Percentiles rank a stretch among this genome's conserved stretches.
Conservation (phyloP, 2,888 invertebrate species). For the Polietes domitor region DNA sequence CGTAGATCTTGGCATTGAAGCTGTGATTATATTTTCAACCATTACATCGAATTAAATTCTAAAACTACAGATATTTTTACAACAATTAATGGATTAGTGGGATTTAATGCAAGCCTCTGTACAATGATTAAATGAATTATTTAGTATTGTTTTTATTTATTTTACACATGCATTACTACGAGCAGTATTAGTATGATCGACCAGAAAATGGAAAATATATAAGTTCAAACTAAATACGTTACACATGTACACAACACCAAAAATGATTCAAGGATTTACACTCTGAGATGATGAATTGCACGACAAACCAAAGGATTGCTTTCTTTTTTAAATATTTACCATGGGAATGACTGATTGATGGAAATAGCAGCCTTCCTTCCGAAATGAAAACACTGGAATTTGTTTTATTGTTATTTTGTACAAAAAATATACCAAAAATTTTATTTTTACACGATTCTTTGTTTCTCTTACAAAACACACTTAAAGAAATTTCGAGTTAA, state of each 20-base stretch:
- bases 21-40: no score
- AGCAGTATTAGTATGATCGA: constrained; percentile 53
- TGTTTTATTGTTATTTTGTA: background rate
- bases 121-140: background rate
- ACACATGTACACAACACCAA: constrained; percentile 53
- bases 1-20: no score
- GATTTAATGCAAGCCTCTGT: background rate
- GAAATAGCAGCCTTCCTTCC: background rate
- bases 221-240: constrained; percentile 22
- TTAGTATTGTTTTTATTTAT: background rate
- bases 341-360: background rate
- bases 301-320: background rate
- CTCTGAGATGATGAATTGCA: background rate
- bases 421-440: constrained; percentile 4
- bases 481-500: background rate
- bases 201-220: constrained; percentile 77
- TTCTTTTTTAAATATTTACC: constrained; percentile 18
- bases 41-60: no score
- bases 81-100: background rate
- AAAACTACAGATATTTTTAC: no score
- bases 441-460: constrained; percentile 1
- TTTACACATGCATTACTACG: background rate
- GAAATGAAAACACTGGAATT: constrained; percentile 6
- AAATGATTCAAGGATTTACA: constrained; percentile 9
- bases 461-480: background rate